Base-by-base conservation (phyloP, 1,140 invertebrate genomes). In the Tachypleus tridentatus region DNA sequence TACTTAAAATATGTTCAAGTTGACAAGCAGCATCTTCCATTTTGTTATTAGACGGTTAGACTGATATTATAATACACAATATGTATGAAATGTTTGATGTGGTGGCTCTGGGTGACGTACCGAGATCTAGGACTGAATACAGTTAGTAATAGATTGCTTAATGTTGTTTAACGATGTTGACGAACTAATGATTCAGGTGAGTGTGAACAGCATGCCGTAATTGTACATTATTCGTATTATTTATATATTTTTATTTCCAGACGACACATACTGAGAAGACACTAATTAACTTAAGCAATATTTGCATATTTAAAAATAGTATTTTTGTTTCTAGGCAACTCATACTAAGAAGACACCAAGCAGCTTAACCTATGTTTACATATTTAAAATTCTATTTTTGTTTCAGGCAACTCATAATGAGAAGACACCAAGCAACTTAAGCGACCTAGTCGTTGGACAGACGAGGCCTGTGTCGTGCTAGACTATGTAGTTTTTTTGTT, bases 401-500 rank as follows among this genome's bases (percentile, higher is more conserved):
- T 62, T 61, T 48, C 53, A 65, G 64, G 58, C 60, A 6, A 51
- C 9, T 54, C 64, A 65, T 11, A 56, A 9, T 11, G 64, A 65
- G 49, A 65, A 65, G 62, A 11, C 54, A 6, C 60, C 64, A 47
- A 10, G 60, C 8, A 58, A 62, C 49, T 51, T 65, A 58, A 58
- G 52, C 9, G 64, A 65, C 11, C 8, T 65, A 29, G 51, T 49
- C 9, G 56, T 10, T 8, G 47, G 10, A 8, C n/a, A 10, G 10
- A 62, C 64, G 60, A 62, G 64, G 59, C 64, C 64, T 51, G 64
- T 65, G 4, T 65, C 64, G 7, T 65, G 64, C 29, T 65, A 58
- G 51, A 53, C 29, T 29, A 29, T 29, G 29, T 29, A 29, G 29
- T 29, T n/a, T n/a, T n/a, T n/a, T 29, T 29, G 29, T 29, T 29